Percentiles rank a stretch among this genome's conserved stretches.
phyloP scores from a whole-genome alignment of 2,113 vertebrate genomes.

The Myotis yumanensis region DNA sequence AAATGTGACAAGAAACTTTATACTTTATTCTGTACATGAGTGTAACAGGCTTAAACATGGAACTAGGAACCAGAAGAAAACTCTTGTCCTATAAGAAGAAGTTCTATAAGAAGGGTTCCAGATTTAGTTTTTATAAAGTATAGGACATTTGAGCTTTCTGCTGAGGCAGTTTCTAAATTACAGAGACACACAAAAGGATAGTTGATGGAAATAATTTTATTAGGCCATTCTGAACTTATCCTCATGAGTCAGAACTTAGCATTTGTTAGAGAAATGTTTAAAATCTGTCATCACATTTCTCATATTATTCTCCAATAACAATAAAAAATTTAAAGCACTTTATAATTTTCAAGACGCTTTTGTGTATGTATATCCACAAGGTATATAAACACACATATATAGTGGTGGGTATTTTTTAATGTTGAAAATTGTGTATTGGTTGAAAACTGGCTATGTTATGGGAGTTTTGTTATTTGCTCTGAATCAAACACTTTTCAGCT shows the following conservation, averaged over 20 bases:
- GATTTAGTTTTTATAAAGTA: background rate
- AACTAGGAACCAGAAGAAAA: background rate
- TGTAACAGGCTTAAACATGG: background rate
- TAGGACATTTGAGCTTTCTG: background rate
- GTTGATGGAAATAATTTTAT: background rate
- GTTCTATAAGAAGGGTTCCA: background rate
- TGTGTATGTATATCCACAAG: background rate
- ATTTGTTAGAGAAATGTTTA: constrained; percentile 31
- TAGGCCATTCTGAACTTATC: background rate
- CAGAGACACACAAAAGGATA: background rate
- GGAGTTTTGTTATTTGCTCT: background rate
- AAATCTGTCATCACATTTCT: constrained; percentile 20
- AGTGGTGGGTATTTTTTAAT: background rate
- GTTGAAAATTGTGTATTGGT: background rate
- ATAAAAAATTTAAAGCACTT: background rate
- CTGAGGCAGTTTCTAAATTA: background rate
- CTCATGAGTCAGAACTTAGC: constrained; percentile 8
- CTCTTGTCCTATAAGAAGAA: background rate
- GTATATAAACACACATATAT: background rate
- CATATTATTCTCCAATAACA: background rate
- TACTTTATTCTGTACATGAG: background rate
- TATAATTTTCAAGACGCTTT: background rate
- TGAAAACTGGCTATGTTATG: background rate
- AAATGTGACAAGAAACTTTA: background rate
- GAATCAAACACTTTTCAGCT: constrained; percentile 21